Evolutionary conservation across 2,797 vertebrate genomes (phyloP).

Genomic region (Eleutherodactylus coqui): DNA sequence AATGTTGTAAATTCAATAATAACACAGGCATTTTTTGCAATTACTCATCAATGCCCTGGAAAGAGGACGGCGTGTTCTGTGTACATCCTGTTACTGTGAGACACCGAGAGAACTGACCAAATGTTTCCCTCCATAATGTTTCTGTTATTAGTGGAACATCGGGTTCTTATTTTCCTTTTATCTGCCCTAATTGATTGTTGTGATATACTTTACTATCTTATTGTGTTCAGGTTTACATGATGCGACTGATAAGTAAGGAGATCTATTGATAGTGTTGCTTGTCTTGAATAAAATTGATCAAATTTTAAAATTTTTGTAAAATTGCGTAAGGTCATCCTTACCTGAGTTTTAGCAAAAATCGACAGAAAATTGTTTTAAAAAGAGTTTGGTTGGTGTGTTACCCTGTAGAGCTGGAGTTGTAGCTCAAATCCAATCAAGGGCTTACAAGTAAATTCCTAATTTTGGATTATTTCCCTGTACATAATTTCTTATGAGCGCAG

Average conservation of each 20-base stretch:
- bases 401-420: too few species aligned
- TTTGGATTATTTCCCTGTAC: too few species aligned
- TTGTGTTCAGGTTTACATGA: not conserved
- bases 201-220: not conserved
- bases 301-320: too few species aligned
- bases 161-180: slow-evolving; percentile 39
- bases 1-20: slow-evolving; percentile 62
- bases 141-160: slow-evolving; percentile 41
- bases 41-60: slow-evolving; percentile 46
- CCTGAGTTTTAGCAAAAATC: too few species aligned
- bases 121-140: slow-evolving; percentile 47
- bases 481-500: too few species aligned
- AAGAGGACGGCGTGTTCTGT: slow-evolving; percentile 39
- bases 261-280: not conserved
- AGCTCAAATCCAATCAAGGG: too few species aligned
- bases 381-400: too few species aligned
- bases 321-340: too few species aligned
- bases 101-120: slow-evolving; percentile 40
- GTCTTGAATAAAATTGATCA: too few species aligned
- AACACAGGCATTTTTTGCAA: slow-evolving; percentile 48
- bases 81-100: slow-evolving; percentile 54
- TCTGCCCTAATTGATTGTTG: not conserved
- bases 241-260: not conserved
- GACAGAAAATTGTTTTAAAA: too few species aligned
- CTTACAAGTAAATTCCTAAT: too few species aligned